Conservation (phyloP, 2,888 invertebrate species). For the Actias luna region DNA sequence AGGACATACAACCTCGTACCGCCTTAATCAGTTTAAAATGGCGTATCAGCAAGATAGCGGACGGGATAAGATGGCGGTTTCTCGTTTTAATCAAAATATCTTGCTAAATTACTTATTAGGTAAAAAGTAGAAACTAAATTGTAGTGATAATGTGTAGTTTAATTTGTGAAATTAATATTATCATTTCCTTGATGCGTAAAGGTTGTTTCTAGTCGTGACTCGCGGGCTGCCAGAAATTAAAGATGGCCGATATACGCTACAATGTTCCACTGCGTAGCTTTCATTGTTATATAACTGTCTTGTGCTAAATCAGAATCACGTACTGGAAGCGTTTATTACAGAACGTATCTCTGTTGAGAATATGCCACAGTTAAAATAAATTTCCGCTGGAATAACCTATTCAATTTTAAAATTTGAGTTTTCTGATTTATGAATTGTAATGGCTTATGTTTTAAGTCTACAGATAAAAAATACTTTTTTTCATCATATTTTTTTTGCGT, state of each 20-base stretch:
- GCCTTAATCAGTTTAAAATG: not conserved
- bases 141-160: no score
- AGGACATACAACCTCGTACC: not conserved
- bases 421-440: no score
- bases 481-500: not conserved
- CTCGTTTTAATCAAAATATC: not conserved
- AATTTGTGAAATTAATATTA: conserved; percentile 10
- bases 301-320: conserved; percentile 11
- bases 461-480: not conserved
- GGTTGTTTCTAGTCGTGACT: conserved; percentile 7
- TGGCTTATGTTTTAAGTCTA: no score
- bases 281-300: conserved; percentile 12
- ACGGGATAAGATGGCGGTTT: not conserved
- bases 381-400: not conserved
- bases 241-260: conserved; percentile 9
- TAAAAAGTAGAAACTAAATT: not conserved
- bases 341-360: conserved; percentile 5
- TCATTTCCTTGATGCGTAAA: not conserved
- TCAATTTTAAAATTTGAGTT: not conserved
- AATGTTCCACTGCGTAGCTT: conserved; percentile 6
- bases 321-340: conserved; percentile 3
- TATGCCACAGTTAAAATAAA: not conserved
- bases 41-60: not conserved
- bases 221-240: conserved; percentile 9
- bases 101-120: not conserved